Base-by-base conservation (phyloP, 2,113 vertebrate species). In the Pterophyllum scalare region DNA sequence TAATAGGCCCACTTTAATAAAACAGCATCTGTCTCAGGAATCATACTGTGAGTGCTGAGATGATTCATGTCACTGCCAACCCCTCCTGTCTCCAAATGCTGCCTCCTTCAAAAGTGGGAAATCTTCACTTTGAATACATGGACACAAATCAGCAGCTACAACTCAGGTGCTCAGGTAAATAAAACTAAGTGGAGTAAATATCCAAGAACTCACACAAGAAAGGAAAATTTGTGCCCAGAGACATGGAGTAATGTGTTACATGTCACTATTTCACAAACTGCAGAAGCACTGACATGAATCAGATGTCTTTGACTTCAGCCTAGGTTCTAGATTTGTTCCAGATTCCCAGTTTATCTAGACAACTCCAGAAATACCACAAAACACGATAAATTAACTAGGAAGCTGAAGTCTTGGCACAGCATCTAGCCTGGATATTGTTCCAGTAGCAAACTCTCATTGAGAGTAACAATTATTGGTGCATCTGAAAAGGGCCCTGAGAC, bases 11-110 rank as follows among this genome's bases (percentile, higher is more conserved):
- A 46, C 40, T 2, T 67, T 0, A 46, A 26, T 67, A 46, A 24
- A 43, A 10, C 61, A 24, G 13, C 6, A 28, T 7, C 43, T 46
- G 13, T 31, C 17, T 24, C 9, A 31, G 24, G 65, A 31, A 24
- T 52, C 43, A 43, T 28, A 70, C 64, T 70, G 3, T 28, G 65
- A 70, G 15, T 43, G 26, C 0, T 0, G 0, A 52, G 28, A 20
- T 52, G 15, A 13, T 52, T 72, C 49, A 8, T 72, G 43, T 17
- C 24, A 52, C 24, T 20, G 17, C 65, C 43, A 72, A 52, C 1
- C 6, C 3, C 65, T 13, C 65, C 40, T 52, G 15, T 14, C 40
- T 70, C 6, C 43, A 49, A 72, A 52, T 72, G 24, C 52, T 11
- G 24, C 15, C 24, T 24, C 3, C 12, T 70, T 52, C 52, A 49